Evolutionary conservation across 2,888 invertebrate species (phyloP).

Genomic region (Oxyscelio sp.): DNA sequence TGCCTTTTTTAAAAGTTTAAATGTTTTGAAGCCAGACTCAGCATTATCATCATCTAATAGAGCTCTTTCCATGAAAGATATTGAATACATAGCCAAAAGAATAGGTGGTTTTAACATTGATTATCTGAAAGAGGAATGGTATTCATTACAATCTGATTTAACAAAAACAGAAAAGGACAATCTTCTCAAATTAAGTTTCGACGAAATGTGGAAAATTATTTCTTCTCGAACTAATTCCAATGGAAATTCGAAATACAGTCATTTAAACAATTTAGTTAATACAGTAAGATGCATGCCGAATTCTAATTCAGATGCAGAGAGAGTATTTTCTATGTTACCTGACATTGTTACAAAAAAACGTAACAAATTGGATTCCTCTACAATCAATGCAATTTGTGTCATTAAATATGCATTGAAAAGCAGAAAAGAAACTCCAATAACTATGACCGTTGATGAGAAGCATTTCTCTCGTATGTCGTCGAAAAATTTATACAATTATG

Average conservation of each 20-base stretch:
- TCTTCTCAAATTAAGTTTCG: neutral
- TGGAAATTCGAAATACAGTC: neutral
- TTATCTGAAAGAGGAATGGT: slow-evolving; percentile 21
- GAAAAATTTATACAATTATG: slow-evolving; percentile 9
- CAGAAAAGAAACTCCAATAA: slow-evolving; percentile 8
- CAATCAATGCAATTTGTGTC: slow-evolving; percentile 28
- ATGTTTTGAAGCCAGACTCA: neutral
- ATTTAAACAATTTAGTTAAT: neutral
- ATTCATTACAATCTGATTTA: neutral
- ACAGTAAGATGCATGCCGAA: slow-evolving; percentile 7
- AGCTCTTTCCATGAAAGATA: neutral
- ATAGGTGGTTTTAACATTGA: slow-evolving; percentile 34
- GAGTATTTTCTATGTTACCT: slow-evolving; percentile 8
- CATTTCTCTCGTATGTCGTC: slow-evolving; percentile 22
- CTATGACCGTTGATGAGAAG: slow-evolving; percentile 5
- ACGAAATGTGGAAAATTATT: slow-evolving; percentile 8
- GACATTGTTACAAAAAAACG: slow-evolving; percentile 38
- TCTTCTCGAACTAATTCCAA: neutral
- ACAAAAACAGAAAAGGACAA: neutral
- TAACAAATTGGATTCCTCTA: slow-evolving; percentile 11
- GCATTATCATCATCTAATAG: neutral
- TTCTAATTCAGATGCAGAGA: slow-evolving; percentile 7
- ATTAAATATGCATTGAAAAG: slow-evolving; percentile 16
- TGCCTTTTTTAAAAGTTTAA: slow-evolving; percentile 12
- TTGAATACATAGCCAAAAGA: slow-evolving; percentile 18